Base-by-base conservation (phyloP, 2,888 invertebrate species). In the Heteromyza rotundicornis region DNA sequence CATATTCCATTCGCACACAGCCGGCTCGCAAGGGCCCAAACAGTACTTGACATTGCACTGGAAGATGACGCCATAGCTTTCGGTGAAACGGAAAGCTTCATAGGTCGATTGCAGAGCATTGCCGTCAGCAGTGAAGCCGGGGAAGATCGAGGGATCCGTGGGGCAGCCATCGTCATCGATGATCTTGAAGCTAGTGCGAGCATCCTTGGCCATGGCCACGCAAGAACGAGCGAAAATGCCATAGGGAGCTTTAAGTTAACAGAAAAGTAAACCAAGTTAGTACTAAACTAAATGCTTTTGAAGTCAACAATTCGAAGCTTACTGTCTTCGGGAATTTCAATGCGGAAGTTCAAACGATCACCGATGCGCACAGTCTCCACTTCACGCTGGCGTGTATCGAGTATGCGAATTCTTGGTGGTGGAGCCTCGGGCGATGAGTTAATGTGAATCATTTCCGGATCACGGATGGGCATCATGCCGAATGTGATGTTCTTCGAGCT, bases 31-130 rank as follows among this genome's bases (percentile, higher is more conserved):
- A 70, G 94, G 95, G 79, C 96, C 96, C 66, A 96, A 87, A 78
- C 96, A 96, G 82, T 96, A 96, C 81, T 96, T 96, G 73, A 96
- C 96, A 83, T 96, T 96, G 83, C 96, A 96, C 81, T 96, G 96
- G 89, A 96, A 96, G 81, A 96, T 96, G 65, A 96, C 96, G 55
- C 96, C 96, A 75, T 96, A 96, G 12, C 95, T 96, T 82, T 96
- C 96, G 0, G 96, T 96, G 82, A 96, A 96, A 79, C 96, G 88
- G 87, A 96, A 96, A 1, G 96, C 96, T 84, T 96, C 96, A 79
- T 96, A 96, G 62, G 94, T 88, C 0, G 95, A 94, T 76, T 96
- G 94, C 64, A 95, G 84, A 0, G 95, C 95, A 82, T 94, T 94
- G 62, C 94, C 95, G 75, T 95, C 95, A 50, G 94, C 93, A 55